Base-by-base conservation (phyloP, 2,797 vertebrate species). In the Anas flavirostris region DNA sequence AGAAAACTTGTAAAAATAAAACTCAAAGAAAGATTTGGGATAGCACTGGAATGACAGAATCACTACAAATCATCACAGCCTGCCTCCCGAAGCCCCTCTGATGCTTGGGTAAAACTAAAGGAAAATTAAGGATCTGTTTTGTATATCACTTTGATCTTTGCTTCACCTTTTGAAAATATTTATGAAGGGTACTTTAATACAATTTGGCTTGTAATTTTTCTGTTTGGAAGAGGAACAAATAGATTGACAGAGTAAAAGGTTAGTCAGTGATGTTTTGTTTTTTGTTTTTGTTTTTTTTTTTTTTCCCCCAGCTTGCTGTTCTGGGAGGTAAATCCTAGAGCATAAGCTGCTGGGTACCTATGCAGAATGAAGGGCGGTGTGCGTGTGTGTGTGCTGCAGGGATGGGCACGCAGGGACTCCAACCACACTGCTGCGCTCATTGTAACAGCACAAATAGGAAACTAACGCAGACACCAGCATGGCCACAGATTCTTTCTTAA, bases 1-100 rank as follows among this genome's bases (percentile, higher is more conserved):
- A 76, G 55, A 82, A 92, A 94, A 77, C 26, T 63, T 86, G 91
- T 93, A 11, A 88, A 93, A 94, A 92, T 89, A 70, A 92, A 95
- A 93, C 16, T 44, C 55, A 82, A 50, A 48, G 39, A 44, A 94
- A 91, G 33, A 80, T 66, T 87, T 92, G 79, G 68, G 48, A 50
- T 83, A 62, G 18, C 37, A 8, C 2, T 46, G n/a, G 41, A 70
- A 77, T 25, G 63, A 75, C 48, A 88, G 69, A 86, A 89, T 82
- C 78, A 33, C 93, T 89, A 86, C 48, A 95, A 92, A 79, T 67
- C 67, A 46, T 89, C 75, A 63, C 78, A 88, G 50, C 22, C 43
- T 90, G 33, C 58, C 60, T 94, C 86, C 63, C 25, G 52, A 91
- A 94, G 73, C 64, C 22, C 43, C 48, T 88, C n/a, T 82, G 91